A percentile compares a stretch with the other conserved stretches of the same genome.
Conservation (phyloP, 2,113 vertebrate species). For the Thalassarche chlororhynchos region DNA sequence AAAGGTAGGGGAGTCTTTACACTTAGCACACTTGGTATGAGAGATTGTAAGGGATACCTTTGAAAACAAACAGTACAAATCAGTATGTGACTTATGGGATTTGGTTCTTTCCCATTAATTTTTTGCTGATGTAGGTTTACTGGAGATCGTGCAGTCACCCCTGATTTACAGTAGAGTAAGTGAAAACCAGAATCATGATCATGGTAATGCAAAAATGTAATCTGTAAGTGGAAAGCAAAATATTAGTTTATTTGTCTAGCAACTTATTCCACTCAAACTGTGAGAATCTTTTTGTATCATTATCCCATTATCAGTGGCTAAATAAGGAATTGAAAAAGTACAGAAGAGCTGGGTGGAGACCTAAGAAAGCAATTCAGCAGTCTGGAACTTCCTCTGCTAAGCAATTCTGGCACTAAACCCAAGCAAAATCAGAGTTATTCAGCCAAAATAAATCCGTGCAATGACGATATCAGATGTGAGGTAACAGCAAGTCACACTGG, state of each 20-base stretch:
- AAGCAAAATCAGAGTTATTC: conserved; percentile 38
- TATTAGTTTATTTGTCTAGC: neutral
- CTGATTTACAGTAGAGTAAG: neutral
- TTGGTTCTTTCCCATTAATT: neutral
- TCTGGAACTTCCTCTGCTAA: conserved; percentile 72
- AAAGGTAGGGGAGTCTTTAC: neutral
- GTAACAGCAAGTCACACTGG: conserved; percentile 58
- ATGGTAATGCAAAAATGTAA: neutral
- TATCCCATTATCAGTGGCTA: conserved; percentile 50
- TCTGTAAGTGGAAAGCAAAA: neutral
- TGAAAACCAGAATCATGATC: neutral
- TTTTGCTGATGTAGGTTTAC: neutral
- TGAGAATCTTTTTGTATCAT: conserved; percentile 31
- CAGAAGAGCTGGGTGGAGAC: conserved; percentile 58
- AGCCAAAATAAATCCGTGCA: conserved; percentile 72
- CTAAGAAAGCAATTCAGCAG: conserved; percentile 70
- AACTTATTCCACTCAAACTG: neutral
- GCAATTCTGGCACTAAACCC: conserved; percentile 64
- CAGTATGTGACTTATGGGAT: neutral
- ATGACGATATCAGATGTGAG: conserved; percentile 70
- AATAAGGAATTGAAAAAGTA: conserved; percentile 65
- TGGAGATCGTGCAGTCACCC: neutral
- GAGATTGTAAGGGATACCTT: neutral
- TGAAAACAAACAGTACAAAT: neutral
- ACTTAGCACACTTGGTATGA: neutral